Base-by-base conservation (phyloP, 1,140 invertebrate genomes). In the Anadara kagoshimensis region DNA sequence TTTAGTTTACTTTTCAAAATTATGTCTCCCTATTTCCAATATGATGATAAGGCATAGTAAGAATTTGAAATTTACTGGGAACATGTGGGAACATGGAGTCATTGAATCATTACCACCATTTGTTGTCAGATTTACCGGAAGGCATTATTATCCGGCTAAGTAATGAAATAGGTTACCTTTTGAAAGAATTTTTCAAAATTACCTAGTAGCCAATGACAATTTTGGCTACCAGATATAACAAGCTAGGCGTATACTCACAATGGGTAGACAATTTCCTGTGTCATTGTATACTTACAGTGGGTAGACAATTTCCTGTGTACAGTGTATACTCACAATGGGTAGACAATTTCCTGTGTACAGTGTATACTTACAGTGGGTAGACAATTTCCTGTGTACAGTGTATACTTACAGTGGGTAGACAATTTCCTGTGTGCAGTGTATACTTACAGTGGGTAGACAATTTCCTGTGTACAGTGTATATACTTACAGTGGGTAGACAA, bases 381-480 rank as follows among this genome's bases (percentile, higher is more conserved):
- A 20, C n/a, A 20, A 43, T 86, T 92, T 10, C 10, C 24, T 20
- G 29, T 36, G 29, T 36, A 36, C 29, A 36, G 29, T 20, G 16
- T 47, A 29, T 87, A 92, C 93, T 94, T 92, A 98, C 94, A 98
- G 90, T 63, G 97, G 97, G 91, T 97, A 98, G 0, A 98, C 96
- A 54, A 96, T 95, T 91, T 99, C 97, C 83, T 98, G 96, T 0
- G 97, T 97, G 88, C 97, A 99, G 89, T 97, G 93, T 24, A 98
- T 88, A 66, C 93, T 94, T 54, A 54, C n/a, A 54, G 51, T 22
- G 24, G 51, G 8, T 8, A 54, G 1, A 54, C 51, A 14, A n/a
- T 8, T 54, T 54, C 51, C 51, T 54, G 51, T 54, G 51, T 20
- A 49, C 47, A 49, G n/a, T 49, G n/a, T 47, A 44, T 47, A 44